These are phyloP conservation scores for Todiramphus chloris DNA, from an alignment of 2,113 vertebrate genomes.

Conservation along the genomic window DNA sequence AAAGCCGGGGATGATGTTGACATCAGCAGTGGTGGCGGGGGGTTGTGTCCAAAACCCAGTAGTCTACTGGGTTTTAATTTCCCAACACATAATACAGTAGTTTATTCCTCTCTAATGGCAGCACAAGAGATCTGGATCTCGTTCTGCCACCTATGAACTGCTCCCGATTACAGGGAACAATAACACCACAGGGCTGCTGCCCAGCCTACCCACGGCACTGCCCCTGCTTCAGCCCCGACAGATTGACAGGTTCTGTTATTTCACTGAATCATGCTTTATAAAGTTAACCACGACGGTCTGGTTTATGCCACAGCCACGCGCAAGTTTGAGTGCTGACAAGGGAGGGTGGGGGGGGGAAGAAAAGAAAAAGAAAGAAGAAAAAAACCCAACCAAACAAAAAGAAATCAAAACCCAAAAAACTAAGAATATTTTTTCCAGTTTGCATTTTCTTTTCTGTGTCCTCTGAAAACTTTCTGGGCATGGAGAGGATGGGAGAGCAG, in stretches of 20 bases:
- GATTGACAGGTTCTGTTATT: neutral
- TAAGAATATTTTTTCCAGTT: too few species aligned
- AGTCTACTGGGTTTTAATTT: fast-evolving
- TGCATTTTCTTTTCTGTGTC: neutral
- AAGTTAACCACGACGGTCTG: neutral
- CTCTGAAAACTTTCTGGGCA: neutral
- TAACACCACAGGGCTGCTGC: fast-evolving
- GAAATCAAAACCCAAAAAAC: too few species aligned
- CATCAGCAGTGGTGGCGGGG: neutral
- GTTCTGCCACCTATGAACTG: neutral
- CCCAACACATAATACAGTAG: fast-evolving
- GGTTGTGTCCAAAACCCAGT: neutral
- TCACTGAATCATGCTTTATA: fast-evolving
- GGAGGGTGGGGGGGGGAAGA: fast-evolving
- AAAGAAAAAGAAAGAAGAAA: fast-evolving
- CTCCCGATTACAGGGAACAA: neutral
- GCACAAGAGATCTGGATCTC: neutral
- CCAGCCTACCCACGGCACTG: neutral
- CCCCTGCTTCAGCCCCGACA: fast-evolving
- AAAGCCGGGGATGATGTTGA: constrained; percentile 43
- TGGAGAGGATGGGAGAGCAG: neutral
- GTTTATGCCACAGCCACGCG: neutral
- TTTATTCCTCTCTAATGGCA: neutral
- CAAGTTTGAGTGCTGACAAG: neutral
- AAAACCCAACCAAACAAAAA: too few species aligned